These are phyloP conservation scores for Uloborus plumipes DNA, from an alignment of 2,888 invertebrate genomes.

Conservation along the genomic window DNA sequence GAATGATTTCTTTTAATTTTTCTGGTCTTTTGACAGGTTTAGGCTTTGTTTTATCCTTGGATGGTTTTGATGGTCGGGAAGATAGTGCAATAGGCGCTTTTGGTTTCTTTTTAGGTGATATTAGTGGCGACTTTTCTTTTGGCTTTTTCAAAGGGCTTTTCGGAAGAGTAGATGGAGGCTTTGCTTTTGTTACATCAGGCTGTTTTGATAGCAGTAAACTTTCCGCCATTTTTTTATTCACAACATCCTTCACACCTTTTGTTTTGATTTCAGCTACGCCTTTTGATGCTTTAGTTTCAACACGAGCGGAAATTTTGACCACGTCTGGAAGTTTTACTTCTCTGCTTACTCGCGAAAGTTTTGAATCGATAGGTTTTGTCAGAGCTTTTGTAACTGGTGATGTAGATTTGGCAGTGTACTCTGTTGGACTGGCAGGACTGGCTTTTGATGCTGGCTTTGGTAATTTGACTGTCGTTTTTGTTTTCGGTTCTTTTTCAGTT, in stretches of 20 bases:
- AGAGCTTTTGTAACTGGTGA: conserved; percentile 13
- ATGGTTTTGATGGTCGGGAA: conserved; percentile 37
- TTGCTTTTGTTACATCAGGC: conserved; percentile 27
- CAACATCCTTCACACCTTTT: conserved; percentile 56
- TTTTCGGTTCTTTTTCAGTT: conserved; percentile 25
- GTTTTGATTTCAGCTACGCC: conserved; percentile 37
- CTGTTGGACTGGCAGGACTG: no score
- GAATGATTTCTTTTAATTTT: conserved; percentile 42
- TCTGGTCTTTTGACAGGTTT: conserved; percentile 57
- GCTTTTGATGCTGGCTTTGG: conserved; percentile 5
- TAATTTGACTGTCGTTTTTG: no score
- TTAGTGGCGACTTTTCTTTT: conserved; percentile 38
- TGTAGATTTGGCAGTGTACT: background rate
- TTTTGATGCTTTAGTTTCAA: conserved; percentile 21
- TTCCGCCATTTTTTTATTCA: conserved; percentile 57
- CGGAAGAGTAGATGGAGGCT: conserved; percentile 28
- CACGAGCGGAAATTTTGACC: conserved; percentile 13
- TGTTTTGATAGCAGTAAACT: conserved; percentile 39
- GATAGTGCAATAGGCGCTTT: conserved; percentile 20
- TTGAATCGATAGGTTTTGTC: conserved; percentile 30
- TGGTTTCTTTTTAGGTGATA: conserved; percentile 52
- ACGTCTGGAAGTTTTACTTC: conserved; percentile 17
- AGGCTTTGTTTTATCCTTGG: conserved; percentile 53
- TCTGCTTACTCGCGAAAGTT: conserved; percentile 1
- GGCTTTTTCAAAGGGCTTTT: conserved; percentile 57